Evolutionary conservation across 2,797 vertebrate species (phyloP).

Genomic region (Oryzias sinensis): DNA sequence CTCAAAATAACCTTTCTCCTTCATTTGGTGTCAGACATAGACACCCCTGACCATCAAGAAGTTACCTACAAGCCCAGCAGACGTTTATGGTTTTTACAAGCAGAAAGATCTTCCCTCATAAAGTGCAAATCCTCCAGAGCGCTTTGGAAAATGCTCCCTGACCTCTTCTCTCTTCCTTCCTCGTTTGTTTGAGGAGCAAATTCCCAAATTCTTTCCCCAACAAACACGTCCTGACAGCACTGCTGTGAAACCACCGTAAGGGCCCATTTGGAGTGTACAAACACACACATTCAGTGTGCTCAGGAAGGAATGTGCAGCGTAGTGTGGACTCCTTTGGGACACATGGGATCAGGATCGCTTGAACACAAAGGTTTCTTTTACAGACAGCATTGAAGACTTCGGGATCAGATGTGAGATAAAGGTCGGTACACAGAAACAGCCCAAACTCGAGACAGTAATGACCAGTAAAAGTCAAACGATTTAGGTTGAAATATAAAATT

Average conservation of each 20-base stretch:
- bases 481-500: constrained; percentile 3
- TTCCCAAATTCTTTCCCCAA: constrained; percentile 73
- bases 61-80: constrained; percentile 13
- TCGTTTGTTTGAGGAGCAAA: constrained; percentile 75
- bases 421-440: constrained; percentile 2
- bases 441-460: background rate
- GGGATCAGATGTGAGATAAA: constrained; percentile 13
- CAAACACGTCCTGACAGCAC: constrained; percentile 72
- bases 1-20: constrained; percentile 34
- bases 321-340: constrained; percentile 43
- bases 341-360: constrained; percentile 49
- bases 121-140: constrained; percentile 28
- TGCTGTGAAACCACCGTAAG: constrained; percentile 67
- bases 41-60: constrained; percentile 36
- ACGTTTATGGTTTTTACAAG: constrained; percentile 28
- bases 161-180: constrained; percentile 42
- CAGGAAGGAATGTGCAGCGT: constrained; percentile 65
- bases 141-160: constrained; percentile 48
- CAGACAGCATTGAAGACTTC: constrained; percentile 19
- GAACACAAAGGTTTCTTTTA: constrained; percentile 53
- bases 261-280: constrained; percentile 53
- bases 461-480: background rate
- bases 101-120: constrained; percentile 39
- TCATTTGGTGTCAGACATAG: constrained; percentile 33
- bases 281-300: constrained; percentile 40